Percentiles rank a stretch among this genome's conserved stretches.
phyloP scores from a whole-genome alignment of 1,140 invertebrate genomes.

The Antheraea mylitta region DNA sequence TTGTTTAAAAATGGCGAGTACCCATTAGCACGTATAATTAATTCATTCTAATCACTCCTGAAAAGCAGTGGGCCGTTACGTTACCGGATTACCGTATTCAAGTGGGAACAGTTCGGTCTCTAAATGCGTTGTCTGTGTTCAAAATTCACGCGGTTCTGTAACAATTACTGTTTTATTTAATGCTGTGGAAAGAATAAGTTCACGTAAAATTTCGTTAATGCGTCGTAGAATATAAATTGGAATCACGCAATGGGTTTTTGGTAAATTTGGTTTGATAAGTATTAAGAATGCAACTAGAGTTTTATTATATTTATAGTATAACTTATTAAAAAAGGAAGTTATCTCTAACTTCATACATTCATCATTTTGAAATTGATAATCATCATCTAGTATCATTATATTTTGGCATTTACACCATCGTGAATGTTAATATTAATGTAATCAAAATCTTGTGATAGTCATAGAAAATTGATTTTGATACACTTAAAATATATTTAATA shows the following conservation, averaged over 20 bases:
- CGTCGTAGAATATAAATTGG: background rate
- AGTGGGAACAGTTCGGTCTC: background rate
- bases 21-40: conserved; percentile 16
- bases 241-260: background rate
- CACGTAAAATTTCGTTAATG: background rate
- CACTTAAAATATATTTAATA: no score
- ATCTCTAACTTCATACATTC: no score
- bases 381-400: no score
- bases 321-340: no score
- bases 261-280: no score
- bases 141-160: background rate
- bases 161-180: background rate
- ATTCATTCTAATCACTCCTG: conserved; percentile 17
- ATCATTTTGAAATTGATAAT: no score
- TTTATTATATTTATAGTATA: no score
- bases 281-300: no score
- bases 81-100: conserved; percentile 14
- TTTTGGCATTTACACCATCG: no score
- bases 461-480: no score
- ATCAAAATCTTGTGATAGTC: no score
- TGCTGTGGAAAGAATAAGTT: background rate
- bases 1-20: background rate
- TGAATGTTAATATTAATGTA: no score
- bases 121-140: background rate
- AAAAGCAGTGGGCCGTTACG: conserved; percentile 16